Percentiles rank a stretch among this genome's conserved stretches.
Evolutionary conservation across 2,888 invertebrate species (phyloP).

Genomic region (Lycophotia porphyrea): DNA sequence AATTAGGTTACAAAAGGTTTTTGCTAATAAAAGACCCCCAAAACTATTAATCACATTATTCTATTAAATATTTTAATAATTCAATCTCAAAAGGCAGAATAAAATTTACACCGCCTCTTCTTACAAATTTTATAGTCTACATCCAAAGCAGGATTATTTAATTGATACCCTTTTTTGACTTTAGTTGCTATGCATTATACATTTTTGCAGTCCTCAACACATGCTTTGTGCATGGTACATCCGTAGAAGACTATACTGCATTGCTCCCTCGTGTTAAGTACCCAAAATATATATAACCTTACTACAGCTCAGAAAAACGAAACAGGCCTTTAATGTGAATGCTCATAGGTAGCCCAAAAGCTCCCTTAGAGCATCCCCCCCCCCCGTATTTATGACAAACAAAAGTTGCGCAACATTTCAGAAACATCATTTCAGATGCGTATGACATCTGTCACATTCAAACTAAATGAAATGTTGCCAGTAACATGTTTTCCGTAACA

Average conservation of each 20-base stretch:
- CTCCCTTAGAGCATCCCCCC: neutral
- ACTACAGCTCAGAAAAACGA: neutral
- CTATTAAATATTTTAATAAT: neutral
- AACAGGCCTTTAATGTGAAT: neutral
- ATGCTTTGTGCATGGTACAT: neutral
- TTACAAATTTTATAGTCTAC: neutral
- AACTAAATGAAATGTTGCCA: neutral
- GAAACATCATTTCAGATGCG: neutral
- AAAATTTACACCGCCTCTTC: neutral
- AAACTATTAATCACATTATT: neutral
- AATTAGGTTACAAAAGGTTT: neutral
- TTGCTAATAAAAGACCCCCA: neutral
- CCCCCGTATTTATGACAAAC: neutral
- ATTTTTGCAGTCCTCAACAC: neutral
- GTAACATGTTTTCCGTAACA: neutral
- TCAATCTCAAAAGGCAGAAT: neutral
- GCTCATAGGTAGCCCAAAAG: neutral
- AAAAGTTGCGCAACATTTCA: neutral
- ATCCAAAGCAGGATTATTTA: neutral
- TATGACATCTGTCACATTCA: neutral
- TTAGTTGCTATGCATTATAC: neutral
- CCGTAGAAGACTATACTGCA: neutral
- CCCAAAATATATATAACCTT: neutral
- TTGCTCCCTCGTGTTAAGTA: neutral
- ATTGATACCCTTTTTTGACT: neutral